Evolutionary conservation across 2,113 vertebrate genomes (phyloP).

Genomic region (Scatophagus argus): DNA sequence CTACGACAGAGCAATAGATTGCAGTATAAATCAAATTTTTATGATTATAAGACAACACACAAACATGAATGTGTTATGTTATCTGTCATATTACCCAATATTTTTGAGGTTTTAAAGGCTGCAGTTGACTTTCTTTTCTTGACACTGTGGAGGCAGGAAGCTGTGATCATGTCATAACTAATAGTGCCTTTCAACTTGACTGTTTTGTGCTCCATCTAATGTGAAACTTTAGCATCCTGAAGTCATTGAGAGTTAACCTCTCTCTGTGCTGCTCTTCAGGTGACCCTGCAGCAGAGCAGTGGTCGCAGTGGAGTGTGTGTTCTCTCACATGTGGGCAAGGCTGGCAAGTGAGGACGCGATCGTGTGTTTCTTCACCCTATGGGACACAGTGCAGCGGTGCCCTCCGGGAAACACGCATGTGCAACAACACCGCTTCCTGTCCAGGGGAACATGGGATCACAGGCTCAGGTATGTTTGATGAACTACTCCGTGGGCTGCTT

Average conservation of each 20-base stretch:
- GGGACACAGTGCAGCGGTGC: conserved; percentile 97
- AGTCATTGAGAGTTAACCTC: background rate
- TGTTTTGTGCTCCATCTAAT: background rate
- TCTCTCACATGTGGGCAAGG: conserved; percentile 97
- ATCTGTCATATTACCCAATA: background rate
- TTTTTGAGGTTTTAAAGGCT: background rate
- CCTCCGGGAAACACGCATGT: conserved; percentile 93
- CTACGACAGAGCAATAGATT: background rate
- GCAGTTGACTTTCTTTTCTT: background rate
- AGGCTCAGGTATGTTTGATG: conserved; percentile 74
- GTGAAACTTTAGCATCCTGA: background rate
- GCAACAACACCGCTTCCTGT: conserved; percentile 97
- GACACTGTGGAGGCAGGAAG: background rate
- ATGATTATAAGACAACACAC: background rate
- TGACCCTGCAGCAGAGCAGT: conserved; percentile 96
- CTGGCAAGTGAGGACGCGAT: conserved; percentile 95
- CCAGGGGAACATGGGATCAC: conserved; percentile 87
- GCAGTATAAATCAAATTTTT: background rate
- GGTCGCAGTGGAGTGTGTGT: conserved; percentile 99
- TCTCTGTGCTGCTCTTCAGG: conserved; percentile 82
- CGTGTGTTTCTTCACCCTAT: conserved; percentile 97
- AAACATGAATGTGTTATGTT: background rate
- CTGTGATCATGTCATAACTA: background rate
- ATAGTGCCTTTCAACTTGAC: background rate
- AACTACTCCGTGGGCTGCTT: background rate